phyloP scores from a whole-genome alignment of 2,888 invertebrate genomes.

The Prenolepis imparis region DNA sequence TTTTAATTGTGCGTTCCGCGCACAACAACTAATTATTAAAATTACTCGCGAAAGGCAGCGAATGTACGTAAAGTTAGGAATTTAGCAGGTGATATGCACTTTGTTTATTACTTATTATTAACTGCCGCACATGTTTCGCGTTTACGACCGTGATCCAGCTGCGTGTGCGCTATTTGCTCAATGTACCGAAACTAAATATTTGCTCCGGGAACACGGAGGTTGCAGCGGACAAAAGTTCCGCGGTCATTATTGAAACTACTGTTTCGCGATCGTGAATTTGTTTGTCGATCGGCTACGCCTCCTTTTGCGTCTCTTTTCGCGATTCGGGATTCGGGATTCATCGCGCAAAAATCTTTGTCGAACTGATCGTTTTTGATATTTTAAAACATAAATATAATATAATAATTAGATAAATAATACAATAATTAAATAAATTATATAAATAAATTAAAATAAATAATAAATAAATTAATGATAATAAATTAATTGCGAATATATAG shows the following conservation, averaged over 20 bases:
- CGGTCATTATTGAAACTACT: not conserved
- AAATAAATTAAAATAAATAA: too few species aligned
- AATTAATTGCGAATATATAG: not conserved
- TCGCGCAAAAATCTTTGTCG: not conserved
- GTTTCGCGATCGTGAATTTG: not conserved
- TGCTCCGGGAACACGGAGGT: not conserved
- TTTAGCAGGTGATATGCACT: not conserved
- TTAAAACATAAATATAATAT: not conserved
- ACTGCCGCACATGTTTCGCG: not conserved
- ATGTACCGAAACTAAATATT: slow-evolving; percentile 37
- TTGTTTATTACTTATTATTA: slow-evolving; percentile 27
- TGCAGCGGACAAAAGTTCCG: not conserved
- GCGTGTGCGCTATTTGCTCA: slow-evolving; percentile 43
- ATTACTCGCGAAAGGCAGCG: not conserved
- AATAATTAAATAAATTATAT: too few species aligned
- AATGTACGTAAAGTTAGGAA: not conserved
- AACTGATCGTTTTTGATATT: not conserved
- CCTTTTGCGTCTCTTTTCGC: too few species aligned
- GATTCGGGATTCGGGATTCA: not conserved
- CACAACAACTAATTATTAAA: not conserved
- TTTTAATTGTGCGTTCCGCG: not conserved
- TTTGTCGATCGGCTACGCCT: not conserved
- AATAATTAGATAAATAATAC: too few species aligned
- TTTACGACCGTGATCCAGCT: slow-evolving; percentile 2
- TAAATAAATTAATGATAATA: too few species aligned